phyloP scores from a whole-genome alignment of 2,113 vertebrate genomes.

The Nesogale talazaci region DNA sequence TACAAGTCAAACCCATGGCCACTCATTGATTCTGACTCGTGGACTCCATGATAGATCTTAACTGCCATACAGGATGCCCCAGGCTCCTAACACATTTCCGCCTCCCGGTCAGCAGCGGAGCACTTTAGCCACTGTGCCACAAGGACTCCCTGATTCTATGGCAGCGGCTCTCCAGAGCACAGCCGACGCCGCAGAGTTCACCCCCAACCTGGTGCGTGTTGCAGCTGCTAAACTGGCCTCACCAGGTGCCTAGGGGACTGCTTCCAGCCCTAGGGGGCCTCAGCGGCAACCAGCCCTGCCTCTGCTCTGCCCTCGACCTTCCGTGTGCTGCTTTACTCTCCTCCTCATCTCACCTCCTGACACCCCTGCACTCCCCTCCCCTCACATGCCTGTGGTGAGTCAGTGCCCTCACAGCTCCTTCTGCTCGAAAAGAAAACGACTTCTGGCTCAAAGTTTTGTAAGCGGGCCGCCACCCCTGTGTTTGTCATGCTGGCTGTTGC shows the following conservation, averaged over 20 bases:
- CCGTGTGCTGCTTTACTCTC: background rate
- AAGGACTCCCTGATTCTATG: background rate
- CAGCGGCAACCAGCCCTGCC: background rate
- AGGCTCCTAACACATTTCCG: background rate
- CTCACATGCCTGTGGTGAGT: background rate
- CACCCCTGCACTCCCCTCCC: background rate
- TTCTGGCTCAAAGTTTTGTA: background rate
- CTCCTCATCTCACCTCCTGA: background rate
- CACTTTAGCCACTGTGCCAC: background rate
- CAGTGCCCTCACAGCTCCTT: background rate
- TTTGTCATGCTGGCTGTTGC: conserved; percentile 3
- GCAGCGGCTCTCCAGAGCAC: too few relatives aligned
- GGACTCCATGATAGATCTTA: background rate
- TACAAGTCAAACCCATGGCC: background rate
- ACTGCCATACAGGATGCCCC: background rate
- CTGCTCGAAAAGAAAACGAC: background rate
- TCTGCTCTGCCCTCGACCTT: background rate
- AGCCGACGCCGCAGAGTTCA: too few relatives aligned
- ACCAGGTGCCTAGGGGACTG: background rate
- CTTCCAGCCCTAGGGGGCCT: background rate
- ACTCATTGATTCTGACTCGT: background rate
- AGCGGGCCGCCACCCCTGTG: background rate
- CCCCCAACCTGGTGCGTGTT: background rate
- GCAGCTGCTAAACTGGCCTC: background rate
- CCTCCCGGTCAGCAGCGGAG: background rate